These are phyloP conservation scores for Lagopus muta DNA, from an alignment of 2,113 vertebrate species.

Conservation along the genomic window DNA sequence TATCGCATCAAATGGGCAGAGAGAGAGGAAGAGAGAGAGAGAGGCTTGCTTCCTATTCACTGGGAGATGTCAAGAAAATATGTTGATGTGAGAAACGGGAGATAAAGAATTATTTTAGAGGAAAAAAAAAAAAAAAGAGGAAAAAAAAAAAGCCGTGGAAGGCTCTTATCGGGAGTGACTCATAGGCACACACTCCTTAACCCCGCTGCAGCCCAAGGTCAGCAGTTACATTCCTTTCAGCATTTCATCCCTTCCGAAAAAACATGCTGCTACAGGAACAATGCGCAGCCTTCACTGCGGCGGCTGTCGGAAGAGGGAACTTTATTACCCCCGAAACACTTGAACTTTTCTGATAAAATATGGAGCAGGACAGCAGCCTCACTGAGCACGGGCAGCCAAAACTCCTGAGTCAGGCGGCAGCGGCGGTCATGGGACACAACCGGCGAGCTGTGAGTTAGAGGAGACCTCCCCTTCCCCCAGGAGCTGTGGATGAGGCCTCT, in stretches of 20 bases:
- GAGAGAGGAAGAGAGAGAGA: neutral
- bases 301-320: slow-evolving; percentile 48
- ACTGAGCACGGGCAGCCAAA: neutral
- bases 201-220: slow-evolving; percentile 77
- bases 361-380: slow-evolving; percentile 18
- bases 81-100: slow-evolving; percentile 73
- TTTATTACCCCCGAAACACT: slow-evolving; percentile 61
- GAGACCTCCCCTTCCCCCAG: neutral
- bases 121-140: neutral
- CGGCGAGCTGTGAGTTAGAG: neutral
- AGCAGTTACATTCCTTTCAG: slow-evolving; percentile 70
- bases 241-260: slow-evolving; percentile 66
- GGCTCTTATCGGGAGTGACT: slow-evolving; percentile 74
- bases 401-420: slow-evolving; percentile 58
- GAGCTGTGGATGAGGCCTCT: neutral
- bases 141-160: slow-evolving; percentile 38
- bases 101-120: slow-evolving; percentile 76
- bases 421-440: slow-evolving; percentile 26
- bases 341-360: slow-evolving; percentile 68
- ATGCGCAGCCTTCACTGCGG: slow-evolving; percentile 24
- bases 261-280: slow-evolving; percentile 67
- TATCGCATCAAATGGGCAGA: slow-evolving; percentile 59
- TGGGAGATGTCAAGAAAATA: slow-evolving; percentile 72
- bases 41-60: slow-evolving; percentile 62
- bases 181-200: slow-evolving; percentile 77